Base-by-base conservation (phyloP, 2,888 invertebrate genomes). In the Phaonia tiefii region DNA sequence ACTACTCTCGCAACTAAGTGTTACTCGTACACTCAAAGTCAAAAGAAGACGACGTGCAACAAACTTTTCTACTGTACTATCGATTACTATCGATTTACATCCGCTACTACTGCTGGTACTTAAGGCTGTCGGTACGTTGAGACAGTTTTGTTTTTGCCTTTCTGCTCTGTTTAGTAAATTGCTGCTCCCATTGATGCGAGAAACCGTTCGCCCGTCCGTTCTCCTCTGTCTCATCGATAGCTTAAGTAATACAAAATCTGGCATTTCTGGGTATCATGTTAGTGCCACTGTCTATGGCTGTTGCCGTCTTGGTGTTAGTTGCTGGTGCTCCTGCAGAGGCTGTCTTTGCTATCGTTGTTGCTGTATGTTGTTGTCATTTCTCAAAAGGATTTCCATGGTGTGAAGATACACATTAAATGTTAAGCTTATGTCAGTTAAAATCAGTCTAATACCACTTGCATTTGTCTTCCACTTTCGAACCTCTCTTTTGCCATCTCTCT, bases 331-430 rank as follows among this genome's bases (percentile, higher is more conserved):
- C 26, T 39, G 37, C 17, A 31, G 49, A 8, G n/a, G n/a, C 10
- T 70, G 60, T 39, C 11, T 26, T 13, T 46, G 46, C 60, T 54
- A n/a, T 39, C 15, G 22, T n/a, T 63, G 26, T 11, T 31, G 31
- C 39, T 37, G 44, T 54, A 15, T 58, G 31, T 67, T 65, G 25
- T 46, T 79, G 66, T 69, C 39, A 80, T 69, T 75, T 75, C 72
- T 80, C 63, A 69, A 63, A 69, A 69, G 72, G 72, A 72, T 75
- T 80, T 80, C 72, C 54, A 49, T 49, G 72, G 71, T 79, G 75
- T 63, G 63, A 80, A 80, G 63, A 72, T 76, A 26, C 71, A 63
- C 75, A 72, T 73, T 58, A 69, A 80, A 75, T 75, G 51, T 75
- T 51, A 54, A 75, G 75, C 72, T 75, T 56, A 75, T 72, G 75